phyloP scores from a whole-genome alignment of 1,140 invertebrate genomes.

The Varroa destructor region DNA sequence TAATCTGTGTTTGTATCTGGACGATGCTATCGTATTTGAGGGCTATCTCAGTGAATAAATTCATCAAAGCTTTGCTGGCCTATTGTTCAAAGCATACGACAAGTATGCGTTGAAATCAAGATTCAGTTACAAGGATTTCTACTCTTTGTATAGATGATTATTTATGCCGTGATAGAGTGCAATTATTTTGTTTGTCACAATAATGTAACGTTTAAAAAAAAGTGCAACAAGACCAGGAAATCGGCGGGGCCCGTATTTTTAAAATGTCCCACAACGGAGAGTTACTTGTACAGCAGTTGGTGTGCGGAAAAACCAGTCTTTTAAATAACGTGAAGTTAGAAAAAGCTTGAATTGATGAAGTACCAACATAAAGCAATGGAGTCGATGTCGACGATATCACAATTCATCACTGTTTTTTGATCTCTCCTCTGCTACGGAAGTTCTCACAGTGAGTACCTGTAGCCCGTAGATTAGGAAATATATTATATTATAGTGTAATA shows the following conservation, averaged over 20 bases:
- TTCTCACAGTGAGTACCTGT: background rate
- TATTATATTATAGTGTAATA: background rate
- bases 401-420: background rate
- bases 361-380: too few relatives aligned
- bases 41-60: background rate
- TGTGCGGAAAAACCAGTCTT: too few relatives aligned
- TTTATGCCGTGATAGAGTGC: too few relatives aligned
- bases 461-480: background rate
- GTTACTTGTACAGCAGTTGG: too few relatives aligned
- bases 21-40: slow-evolving; percentile 49
- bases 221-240: slow-evolving; percentile 33
- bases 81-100: slow-evolving; percentile 28
- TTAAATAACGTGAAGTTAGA: too few relatives aligned
- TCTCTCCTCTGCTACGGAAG: background rate
- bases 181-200: slow-evolving; percentile 1
- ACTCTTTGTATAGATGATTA: background rate
- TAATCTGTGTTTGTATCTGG: background rate
- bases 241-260: slow-evolving; percentile 16
- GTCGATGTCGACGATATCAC: too few relatives aligned
- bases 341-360: too few relatives aligned
- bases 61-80: too few relatives aligned
- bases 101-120: slow-evolving; percentile 31
- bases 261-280: too few relatives aligned
- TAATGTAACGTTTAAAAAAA: slow-evolving; percentile 34
- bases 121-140: slow-evolving; percentile 29